Evolutionary conservation across 2,113 vertebrate species (phyloP).

Genomic region (Pachyramphus minor): DNA sequence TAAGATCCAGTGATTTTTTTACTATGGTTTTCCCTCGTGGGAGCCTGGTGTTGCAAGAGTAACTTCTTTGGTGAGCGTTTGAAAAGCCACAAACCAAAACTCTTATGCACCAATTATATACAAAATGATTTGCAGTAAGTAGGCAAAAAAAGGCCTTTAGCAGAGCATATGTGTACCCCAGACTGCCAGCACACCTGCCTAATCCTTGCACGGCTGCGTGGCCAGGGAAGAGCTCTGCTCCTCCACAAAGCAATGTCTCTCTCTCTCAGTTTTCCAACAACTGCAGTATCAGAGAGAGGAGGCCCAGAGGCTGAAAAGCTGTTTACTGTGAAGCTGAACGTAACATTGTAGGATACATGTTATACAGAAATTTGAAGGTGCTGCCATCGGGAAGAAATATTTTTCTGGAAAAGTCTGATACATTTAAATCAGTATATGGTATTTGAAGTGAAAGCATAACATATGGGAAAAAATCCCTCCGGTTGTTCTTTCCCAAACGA

Average conservation of each 20-base stretch:
- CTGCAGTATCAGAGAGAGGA: background rate
- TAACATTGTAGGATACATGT: accelerated
- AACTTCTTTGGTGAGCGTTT: background rate
- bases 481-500: background rate
- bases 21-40: background rate
- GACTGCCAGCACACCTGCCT: background rate
- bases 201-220: background rate
- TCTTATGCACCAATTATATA: background rate
- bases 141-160: background rate
- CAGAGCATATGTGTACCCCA: background rate
- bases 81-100: background rate
- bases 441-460: background rate
- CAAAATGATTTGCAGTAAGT: background rate
- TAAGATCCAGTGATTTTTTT: background rate
- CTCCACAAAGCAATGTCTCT: background rate
- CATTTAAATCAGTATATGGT: background rate
- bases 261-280: background rate
- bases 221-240: background rate
- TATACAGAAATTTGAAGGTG: background rate
- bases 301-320: background rate
- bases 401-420: background rate
- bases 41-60: background rate
- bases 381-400: background rate
- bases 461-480: background rate
- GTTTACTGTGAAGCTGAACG: background rate